Percentiles rank a stretch among this genome's conserved stretches.
phyloP scores from a whole-genome alignment of 2,113 vertebrate genomes.

The Protobothrops mucrosquamatus region DNA sequence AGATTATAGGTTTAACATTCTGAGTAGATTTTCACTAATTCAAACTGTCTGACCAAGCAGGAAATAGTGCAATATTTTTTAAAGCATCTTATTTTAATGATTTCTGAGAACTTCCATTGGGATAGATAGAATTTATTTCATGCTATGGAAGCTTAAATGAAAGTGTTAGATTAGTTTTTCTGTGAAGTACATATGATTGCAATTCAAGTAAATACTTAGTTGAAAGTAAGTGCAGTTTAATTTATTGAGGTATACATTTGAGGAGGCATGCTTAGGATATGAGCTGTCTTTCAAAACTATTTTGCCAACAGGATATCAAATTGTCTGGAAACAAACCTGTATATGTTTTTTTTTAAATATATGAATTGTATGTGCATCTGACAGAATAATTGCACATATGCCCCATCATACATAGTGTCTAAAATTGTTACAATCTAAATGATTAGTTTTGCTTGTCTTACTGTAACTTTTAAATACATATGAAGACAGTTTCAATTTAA shows the following conservation, averaged over 20 bases:
- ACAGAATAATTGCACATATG: background rate
- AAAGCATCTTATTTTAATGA: background rate
- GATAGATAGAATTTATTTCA: background rate
- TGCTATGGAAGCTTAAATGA: background rate
- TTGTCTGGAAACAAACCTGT: background rate
- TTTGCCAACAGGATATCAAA: background rate
- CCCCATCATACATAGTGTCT: background rate
- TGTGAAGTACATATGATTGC: background rate
- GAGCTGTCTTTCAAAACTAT: background rate
- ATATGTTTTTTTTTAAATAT: background rate
- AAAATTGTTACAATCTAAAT: background rate
- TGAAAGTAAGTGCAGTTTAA: background rate
- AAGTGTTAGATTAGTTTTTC: background rate
- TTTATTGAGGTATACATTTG: background rate
- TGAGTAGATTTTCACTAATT: background rate
- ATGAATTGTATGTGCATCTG: background rate
- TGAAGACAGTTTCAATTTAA: background rate
- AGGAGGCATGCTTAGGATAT: background rate
- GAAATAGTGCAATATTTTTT: background rate
- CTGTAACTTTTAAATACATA: background rate
- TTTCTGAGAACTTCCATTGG: background rate
- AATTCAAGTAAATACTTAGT: background rate
- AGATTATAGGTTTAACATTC: background rate
- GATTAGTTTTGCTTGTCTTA: background rate
- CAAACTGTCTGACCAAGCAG: background rate